Percentiles rank a stretch among this genome's conserved stretches.
Conservation (phyloP, 2,797 vertebrate genomes). For the Squalus acanthias region DNA sequence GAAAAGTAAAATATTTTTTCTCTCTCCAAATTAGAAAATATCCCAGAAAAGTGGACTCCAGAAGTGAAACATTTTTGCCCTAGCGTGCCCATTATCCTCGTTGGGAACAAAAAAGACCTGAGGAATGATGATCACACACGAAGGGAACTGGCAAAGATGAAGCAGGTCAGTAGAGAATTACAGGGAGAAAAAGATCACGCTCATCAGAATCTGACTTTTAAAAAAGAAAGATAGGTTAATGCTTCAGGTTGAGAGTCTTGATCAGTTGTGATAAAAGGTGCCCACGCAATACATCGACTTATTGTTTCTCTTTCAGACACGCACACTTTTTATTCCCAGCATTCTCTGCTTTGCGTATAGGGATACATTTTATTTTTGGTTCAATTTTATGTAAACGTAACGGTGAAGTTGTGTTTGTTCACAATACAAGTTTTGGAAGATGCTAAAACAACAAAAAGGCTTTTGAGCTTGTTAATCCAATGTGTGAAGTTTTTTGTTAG, state of each 20-base stretch:
- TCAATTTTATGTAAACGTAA: background rate
- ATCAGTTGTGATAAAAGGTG: background rate
- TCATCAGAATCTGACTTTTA: background rate
- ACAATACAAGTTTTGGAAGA: background rate
- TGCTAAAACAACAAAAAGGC: background rate
- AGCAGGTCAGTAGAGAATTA: constrained; percentile 67
- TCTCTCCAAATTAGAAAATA: constrained; percentile 74
- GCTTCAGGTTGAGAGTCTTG: background rate
- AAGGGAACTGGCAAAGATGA: constrained; percentile 96
- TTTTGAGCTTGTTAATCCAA: background rate
- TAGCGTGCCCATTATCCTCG: constrained; percentile 95
- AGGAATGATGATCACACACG: constrained; percentile 96
- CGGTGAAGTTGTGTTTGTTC: background rate
- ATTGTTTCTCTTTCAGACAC: background rate
- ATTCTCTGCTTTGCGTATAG: background rate
- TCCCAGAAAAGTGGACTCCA: constrained; percentile 98
- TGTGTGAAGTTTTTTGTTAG: no score
- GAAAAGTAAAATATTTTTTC: background rate
- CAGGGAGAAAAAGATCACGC: background rate
- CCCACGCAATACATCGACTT: background rate
- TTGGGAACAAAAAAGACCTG: constrained; percentile 98
- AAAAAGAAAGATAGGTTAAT: background rate
- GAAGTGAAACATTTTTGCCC: constrained; percentile 99
- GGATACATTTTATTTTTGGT: background rate
- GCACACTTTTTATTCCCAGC: background rate